Evolutionary conservation across 2,797 vertebrate genomes (phyloP), one percentile per base, ranked within the genome.

Genomic region (Capromys pilorides): DNA sequence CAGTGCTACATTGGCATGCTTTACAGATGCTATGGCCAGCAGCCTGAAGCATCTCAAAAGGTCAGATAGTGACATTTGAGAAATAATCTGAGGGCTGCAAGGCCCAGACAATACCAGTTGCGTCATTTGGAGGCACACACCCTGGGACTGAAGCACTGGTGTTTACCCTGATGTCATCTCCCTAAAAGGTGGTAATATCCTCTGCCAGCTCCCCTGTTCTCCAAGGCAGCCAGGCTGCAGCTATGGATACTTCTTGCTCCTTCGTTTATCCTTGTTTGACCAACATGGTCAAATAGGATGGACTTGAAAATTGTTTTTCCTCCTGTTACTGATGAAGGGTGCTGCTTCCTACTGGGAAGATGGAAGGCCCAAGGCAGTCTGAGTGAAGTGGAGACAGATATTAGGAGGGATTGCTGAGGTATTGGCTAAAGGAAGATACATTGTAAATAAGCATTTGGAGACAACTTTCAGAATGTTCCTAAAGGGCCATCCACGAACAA

Each of bases 271-370:
- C 45, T 64, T 33, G 39, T 26, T 31, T 45, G 45, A 54, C 73
- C 41, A 26, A 83, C 45, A 31, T 57, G 66, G 31, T 59, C 24
- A 22, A 39, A 22, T 31, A 33, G 87, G 26, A 45, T 33, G 33
- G 26, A 62, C 36, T 22, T 16, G 11, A 39, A 62, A 8, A 3
- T 22, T 2, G n/a, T 16, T 45, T 39, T 28, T 57, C 88, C 36
- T 82, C 4, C 12, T 16, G 7, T 28, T 31, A 49, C 67, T 71
- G 54, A 54, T 3, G 4, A 51, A 18, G 6, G n/a, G 19, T 8
- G 24, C 12, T 22, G 26, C 4, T 41, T n/a, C 8, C 33, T 75
- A 31, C 0, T n/a, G 0, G 18, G n/a, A 3, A 49, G 26, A 12
- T 1, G n/a, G 59, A 6, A 39, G 80, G 39, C 51, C 3, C 1